These are phyloP conservation scores for Kryptopterus vitreolus DNA, from an alignment of 2,797 vertebrate species.

Conservation along the genomic window DNA sequence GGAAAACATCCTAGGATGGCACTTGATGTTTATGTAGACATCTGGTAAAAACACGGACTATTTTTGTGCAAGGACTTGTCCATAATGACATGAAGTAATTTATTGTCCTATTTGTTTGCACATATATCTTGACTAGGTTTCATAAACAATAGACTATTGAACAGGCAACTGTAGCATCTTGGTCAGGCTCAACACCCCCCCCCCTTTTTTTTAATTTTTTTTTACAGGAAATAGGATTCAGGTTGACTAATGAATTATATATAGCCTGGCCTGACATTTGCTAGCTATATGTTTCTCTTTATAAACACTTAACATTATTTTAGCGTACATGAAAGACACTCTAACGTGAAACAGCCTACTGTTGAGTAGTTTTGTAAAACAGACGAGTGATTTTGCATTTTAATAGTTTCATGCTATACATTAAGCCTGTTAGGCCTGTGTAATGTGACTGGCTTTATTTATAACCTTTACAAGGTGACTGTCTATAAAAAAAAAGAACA, in stretches of 20 bases:
- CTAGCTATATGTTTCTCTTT: neutral
- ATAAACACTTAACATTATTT: neutral
- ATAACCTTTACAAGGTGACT: slow-evolving; percentile 50
- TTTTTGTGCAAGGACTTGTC: neutral
- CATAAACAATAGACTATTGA: slow-evolving; percentile 13
- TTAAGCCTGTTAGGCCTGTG: neutral
- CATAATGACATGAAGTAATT: neutral
- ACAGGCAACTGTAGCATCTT: neutral
- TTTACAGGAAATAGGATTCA: neutral
- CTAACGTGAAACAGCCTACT: neutral
- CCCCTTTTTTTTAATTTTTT: no score
- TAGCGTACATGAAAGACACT: neutral
- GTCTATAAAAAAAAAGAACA: slow-evolving; percentile 1
- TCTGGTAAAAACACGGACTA: neutral
- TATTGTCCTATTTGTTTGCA: neutral
- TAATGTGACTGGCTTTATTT: slow-evolving; percentile 21
- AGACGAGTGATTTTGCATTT: neutral
- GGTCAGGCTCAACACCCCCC: neutral
- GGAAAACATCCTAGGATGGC: neutral
- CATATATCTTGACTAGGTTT: neutral
- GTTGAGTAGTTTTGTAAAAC: neutral
- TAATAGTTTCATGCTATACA: neutral
- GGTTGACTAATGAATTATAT: slow-evolving; percentile 8
- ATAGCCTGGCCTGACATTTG: neutral
- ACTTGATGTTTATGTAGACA: neutral